These are phyloP conservation scores for Antechinus flavipes DNA, from an alignment of 2,113 vertebrate species.

Conservation along the genomic window DNA sequence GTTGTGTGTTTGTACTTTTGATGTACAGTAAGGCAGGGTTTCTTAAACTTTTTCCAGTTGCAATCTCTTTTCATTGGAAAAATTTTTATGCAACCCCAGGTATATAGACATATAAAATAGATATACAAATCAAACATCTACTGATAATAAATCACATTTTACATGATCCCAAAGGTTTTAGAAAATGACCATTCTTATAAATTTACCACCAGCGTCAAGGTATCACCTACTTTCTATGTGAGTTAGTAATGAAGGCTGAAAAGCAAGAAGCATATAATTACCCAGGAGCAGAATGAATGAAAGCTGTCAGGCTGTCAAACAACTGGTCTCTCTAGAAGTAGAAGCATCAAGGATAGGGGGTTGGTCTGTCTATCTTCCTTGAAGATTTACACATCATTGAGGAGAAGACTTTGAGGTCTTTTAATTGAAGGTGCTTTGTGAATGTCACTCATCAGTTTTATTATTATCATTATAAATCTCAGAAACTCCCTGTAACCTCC, in stretches of 20 bases:
- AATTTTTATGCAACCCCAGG: too few relatives aligned
- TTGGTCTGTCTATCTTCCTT: constrained; percentile 44
- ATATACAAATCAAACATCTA: too few relatives aligned
- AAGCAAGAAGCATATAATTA: constrained; percentile 60
- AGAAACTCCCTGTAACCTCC: constrained; percentile 39
- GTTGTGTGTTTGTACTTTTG: background rate
- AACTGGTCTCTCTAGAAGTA: background rate
- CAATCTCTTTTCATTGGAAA: too few relatives aligned
- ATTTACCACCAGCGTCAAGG: constrained; percentile 37
- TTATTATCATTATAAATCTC: constrained; percentile 34
- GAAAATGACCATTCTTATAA: constrained; percentile 7
- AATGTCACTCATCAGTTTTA: constrained; percentile 54
- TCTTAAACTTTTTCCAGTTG: too few relatives aligned
- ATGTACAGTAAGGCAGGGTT: background rate
- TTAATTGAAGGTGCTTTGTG: constrained; percentile 37
- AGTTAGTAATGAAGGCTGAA: constrained; percentile 35
- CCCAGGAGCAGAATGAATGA: constrained; percentile 37
- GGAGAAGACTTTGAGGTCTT: constrained; percentile 44
- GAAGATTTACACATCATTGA: constrained; percentile 3
- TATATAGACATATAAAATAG: too few relatives aligned
- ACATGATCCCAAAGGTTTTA: too few relatives aligned
- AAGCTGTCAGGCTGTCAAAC: constrained; percentile 61
- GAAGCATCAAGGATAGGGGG: background rate
- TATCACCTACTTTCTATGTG: background rate
- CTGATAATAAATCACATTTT: too few relatives aligned